Evolutionary conservation across 2,113 vertebrate genomes (phyloP).

Genomic region (Lophura nycthemera): DNA sequence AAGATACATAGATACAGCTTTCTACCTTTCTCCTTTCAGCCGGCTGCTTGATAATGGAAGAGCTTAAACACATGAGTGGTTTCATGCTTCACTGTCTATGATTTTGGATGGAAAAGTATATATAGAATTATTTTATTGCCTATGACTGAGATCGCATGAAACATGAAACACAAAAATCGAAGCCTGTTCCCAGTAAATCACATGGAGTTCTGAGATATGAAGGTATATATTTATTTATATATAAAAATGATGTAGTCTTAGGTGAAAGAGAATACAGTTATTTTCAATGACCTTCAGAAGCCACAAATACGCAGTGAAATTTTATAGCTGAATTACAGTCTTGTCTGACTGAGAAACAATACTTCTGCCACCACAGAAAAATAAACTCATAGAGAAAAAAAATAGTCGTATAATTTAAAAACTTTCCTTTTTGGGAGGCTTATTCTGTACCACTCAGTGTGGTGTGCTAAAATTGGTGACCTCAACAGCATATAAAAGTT

Average conservation of each 20-base stretch:
- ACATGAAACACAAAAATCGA: background rate
- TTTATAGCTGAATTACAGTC: background rate
- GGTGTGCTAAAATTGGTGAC: background rate
- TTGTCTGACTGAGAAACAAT: background rate
- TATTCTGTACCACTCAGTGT: background rate
- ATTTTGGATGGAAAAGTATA: background rate
- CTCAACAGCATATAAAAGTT: background rate
- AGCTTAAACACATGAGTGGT: background rate
- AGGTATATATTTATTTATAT: background rate
- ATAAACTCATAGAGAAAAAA: background rate
- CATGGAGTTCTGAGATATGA: background rate
- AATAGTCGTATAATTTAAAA: background rate
- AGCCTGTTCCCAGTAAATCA: background rate
- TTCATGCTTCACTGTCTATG: background rate
- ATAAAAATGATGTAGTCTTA: background rate
- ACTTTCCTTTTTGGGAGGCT: background rate
- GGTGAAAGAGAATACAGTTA: background rate
- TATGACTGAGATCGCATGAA: background rate
- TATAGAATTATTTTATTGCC: background rate
- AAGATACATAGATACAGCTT: background rate
- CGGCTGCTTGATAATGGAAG: background rate
- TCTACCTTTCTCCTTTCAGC: background rate
- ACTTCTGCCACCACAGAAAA: background rate
- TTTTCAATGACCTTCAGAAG: background rate
- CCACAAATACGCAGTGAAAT: background rate